Evolutionary conservation across 2,888 invertebrate species (phyloP), one percentile per base, ranked within the genome.

Genomic region (Dorcus parallelipipedus): DNA sequence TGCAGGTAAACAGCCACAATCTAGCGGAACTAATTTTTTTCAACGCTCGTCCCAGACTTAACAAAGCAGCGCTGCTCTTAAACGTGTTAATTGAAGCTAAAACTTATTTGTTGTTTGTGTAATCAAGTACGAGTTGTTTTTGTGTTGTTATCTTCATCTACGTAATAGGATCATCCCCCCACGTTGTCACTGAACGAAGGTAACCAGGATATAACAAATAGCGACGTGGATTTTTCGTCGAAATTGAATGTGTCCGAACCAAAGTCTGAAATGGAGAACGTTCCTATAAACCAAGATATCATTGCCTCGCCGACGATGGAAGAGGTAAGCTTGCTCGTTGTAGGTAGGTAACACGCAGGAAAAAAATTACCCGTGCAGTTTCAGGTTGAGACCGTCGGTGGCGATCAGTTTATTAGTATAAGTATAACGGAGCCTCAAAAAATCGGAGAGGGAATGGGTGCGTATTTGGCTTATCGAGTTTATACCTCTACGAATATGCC

Each of bases 371-470:
- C 26, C 49, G 38, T 38, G 38, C 2, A 43, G 62, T 77, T 73
- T 53, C 76, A 87, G 88, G 84, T 84, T 73, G 85, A 86, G 69
- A 80, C 86, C 66, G 83, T 87, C 62, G 71, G 75, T 33, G 79
- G 78, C 4, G 87, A 89, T 69, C 82, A 84, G 63, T 87, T 85
- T 67, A 86, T 97, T 60, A 90, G 92, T 74, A 91, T 96, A 64
- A 84, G 84, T 9, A 88, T 97, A 50, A 91, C 91, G 0, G 95
- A 97, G 67, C 96, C 97, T 20, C 93, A 94, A 76, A 97, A 97
- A 79, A 88, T 97, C 49, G 98, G 98, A 3, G 99, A 99, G 76
- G 98, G 99, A 52, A 97, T 99, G 91, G 90, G 93, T 61, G 93
- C 98, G 0, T 99, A 97, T 76, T 89, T 99, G 63, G 94, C 95